Base-by-base conservation (phyloP, 2,113 vertebrate species). In the Arothron firmamentum region DNA sequence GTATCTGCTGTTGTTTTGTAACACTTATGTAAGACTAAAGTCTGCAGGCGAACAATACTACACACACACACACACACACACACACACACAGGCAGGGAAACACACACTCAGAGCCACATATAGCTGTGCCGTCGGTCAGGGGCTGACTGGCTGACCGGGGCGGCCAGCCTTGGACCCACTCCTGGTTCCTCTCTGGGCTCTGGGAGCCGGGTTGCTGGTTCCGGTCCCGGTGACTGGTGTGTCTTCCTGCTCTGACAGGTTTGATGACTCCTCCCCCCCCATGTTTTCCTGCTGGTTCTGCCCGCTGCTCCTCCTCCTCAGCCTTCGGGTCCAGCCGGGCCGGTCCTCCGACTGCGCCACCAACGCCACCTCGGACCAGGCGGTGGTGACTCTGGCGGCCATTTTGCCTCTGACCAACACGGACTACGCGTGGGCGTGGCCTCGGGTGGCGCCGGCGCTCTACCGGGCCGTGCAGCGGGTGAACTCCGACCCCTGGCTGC, bases 401-500 rank as follows among this genome's bases (percentile, higher is more conserved):
- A 92, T 98, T 43, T 83, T 98, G 41, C 96, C 96, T 0, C 67
- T 77, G 18, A 84, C 55, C 49, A 98, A 97, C 89, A 91, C 92
- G 0, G 88, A 86, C 15, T 97, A 97, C 72, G 92, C 94, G 0
- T 97, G 96, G 96, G 93, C 95, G 11, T 95, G 93, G 95, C 93
- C 93, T 1, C 90, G 95, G 1, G 94, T 98, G 58, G 94, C 92
- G 0, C 94, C 95, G 0, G 95, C 94, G 0, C 85, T 97, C 0
- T 16, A 73, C 1, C 75, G 87, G 52, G 96, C 96, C 0, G 72
- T 92, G 8, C 79, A 53, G 2, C 65, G 50, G 50, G 87, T 95
- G 0, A 94, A 93, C 59, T 58, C 85, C 0, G 91, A 88, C 5
- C 86, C 84, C 0, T 77, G 64, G 25, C 48, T 94, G 6, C 85